Evolutionary conservation across 2,888 invertebrate species (phyloP).

Genomic region (Cactoblastis cactorum): DNA sequence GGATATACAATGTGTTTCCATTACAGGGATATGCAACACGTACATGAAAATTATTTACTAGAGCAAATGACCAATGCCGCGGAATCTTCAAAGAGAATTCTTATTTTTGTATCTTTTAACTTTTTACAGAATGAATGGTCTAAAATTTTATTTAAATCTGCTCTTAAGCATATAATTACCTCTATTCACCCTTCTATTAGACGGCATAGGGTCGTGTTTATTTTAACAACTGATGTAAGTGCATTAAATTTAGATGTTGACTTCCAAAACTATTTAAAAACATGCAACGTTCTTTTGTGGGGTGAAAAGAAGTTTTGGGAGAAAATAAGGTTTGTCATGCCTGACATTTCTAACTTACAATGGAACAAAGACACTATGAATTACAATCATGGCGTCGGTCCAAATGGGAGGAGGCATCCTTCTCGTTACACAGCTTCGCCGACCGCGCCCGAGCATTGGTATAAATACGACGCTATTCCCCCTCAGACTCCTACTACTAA

Average conservation of each 20-base stretch:
- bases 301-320: conserved; percentile 94
- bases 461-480: conserved; percentile 82
- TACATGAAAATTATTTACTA: conserved; percentile 80
- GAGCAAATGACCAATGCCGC: conserved; percentile 82
- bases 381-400: conserved; percentile 75
- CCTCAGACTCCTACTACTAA: conserved; percentile 74
- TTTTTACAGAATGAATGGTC: conserved; percentile 92
- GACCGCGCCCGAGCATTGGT: conserved; percentile 85
- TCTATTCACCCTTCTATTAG: conserved; percentile 82
- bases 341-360: conserved; percentile 83
- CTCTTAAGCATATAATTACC: conserved; percentile 85
- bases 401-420: conserved; percentile 79
- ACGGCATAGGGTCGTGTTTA: conserved; percentile 79
- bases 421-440: conserved; percentile 86
- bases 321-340: conserved; percentile 90
- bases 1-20: conserved; percentile 83
- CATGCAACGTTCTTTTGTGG: conserved; percentile 86
- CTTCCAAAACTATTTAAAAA: conserved; percentile 84
- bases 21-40: conserved; percentile 82
- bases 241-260: conserved; percentile 87
- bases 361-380: conserved; percentile 80
- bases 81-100: conserved; percentile 83
- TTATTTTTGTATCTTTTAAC: conserved; percentile 88
- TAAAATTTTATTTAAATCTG: conserved; percentile 88
- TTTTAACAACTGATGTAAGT: conserved; percentile 82